Evolutionary conservation across 2,888 invertebrate species (phyloP), one percentile per base, ranked within the genome.

Genomic region (Cactoblastis cactorum): DNA sequence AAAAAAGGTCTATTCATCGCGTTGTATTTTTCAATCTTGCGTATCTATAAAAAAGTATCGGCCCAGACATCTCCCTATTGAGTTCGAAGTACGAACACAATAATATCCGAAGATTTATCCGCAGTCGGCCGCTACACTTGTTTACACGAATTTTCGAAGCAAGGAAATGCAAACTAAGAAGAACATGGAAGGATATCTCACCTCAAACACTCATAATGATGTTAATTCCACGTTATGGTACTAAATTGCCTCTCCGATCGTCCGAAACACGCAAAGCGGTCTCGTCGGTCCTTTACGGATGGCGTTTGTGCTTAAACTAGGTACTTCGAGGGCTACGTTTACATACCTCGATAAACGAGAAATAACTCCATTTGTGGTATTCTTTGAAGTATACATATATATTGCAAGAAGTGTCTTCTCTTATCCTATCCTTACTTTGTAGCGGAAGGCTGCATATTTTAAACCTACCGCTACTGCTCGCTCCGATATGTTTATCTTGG

Each of bases 401-500:
- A n/a, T n/a, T n/a, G n/a, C n/a, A n/a, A n/a, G n/a, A n/a, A n/a
- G 8, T 8, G 12, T 37, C 17, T 17, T n/a, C 15, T 37, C 15
- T 17, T 37, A 15, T 37, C 1, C 37, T 8, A 8, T 17, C 15
- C 17, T 37, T 37, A 17, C 2, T 37, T 37, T 37, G 37, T 37
- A 15, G 3, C 15, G 17, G 75, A 77, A 79, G 74, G 74, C 76
- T 80, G 80, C 82, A 85, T 83, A 84, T 84, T 85, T 87, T 82
- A 85, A 84, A 81, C 73, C 76, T 69, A 74, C 74, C 69, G 67
- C 63, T 65, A 43, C 74, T 41, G 72, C 67, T 65, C 69, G 69
- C 67, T 72, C 62, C 77, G 77, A 80, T 81, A 78, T 86, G 77
- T 86, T 87, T 84, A 83, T 83, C 80, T 83, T 83, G 72, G 78